Evolutionary conservation across 53 echinoderm and acorn worm genomes (phyloP).

Genomic region (Echinarachnius parma): DNA sequence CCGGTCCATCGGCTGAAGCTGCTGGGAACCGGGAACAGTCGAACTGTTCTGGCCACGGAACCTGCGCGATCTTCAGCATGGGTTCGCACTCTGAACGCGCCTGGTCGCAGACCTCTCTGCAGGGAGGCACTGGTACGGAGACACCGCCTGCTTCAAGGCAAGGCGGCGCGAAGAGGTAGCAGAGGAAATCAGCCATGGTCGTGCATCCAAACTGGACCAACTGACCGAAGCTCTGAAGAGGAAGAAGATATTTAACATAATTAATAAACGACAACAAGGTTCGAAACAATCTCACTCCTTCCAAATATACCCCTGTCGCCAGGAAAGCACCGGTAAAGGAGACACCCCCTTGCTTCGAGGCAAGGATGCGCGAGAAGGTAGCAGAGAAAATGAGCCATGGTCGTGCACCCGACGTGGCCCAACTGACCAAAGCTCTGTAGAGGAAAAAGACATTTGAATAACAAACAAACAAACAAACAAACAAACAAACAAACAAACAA

Average conservation of each 20-base stretch:
- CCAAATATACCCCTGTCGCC: too few relatives aligned
- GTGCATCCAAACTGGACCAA: constrained; percentile 19
- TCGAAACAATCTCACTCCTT: too few relatives aligned
- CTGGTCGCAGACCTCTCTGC: constrained; percentile 52
- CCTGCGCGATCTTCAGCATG: constrained; percentile 6
- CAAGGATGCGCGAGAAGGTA: too few relatives aligned
- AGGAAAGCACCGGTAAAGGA: too few relatives aligned
- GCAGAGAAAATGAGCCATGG: too few relatives aligned
- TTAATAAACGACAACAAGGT: too few relatives aligned
- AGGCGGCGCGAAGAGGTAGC: constrained; percentile 52
- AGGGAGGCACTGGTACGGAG: constrained; percentile 35
- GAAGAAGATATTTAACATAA: background rate
- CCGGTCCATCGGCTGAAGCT: constrained; percentile 3
- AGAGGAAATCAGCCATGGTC: constrained; percentile 51
- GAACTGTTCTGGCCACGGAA: constrained; percentile 55
- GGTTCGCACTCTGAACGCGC: constrained; percentile 35
- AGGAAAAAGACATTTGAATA: too few relatives aligned
- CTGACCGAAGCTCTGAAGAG: constrained; percentile 12
- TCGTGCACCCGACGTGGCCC: too few relatives aligned
- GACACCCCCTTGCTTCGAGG: too few relatives aligned
- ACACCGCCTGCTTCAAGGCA: constrained; percentile 23
- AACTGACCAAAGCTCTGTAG: too few relatives aligned
- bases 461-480: too few relatives aligned
- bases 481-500: too few relatives aligned
- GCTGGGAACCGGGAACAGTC: constrained; percentile 44